Evolutionary conservation across 1,140 invertebrate genomes (phyloP), one percentile per base, ranked within the genome.

Genomic region (Brachionus sp.): DNA sequence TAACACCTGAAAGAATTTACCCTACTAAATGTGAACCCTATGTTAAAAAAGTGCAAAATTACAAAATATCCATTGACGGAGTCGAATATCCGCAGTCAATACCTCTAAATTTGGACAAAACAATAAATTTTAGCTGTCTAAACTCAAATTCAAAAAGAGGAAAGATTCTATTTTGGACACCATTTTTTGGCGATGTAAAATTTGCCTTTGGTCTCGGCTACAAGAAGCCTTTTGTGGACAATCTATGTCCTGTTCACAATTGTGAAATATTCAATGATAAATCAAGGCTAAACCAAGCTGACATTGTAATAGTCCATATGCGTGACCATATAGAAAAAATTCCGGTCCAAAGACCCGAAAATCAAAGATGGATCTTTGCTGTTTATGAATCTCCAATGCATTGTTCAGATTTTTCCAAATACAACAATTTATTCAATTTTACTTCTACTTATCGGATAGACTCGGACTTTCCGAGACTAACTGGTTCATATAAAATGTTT

Each of bases 281-380:
- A 16, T 78, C 77, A 33, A n/a, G 29, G 19, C 3, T 78, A 13
- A 25, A 62, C 53, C 12, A 78, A 53, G 29, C 46, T 23, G 77
- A 78, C 16, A 33, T 78, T 5, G 77, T 78, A 6, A 37, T 78
- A 5, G 46, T 78, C 2, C 77, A 78, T 12, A 78, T 78, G 46
- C 39, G 77, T 12, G 53, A 62, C 25, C 5, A 9, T 2, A 78
- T 78, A 19, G 13, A 25, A 33, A 7, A 62, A 57, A 5, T 78
- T 78, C 77, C 77, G 1, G 29, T 3, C 2, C 12, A 53, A 23
- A 46, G 77, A 29, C 53, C 53, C 19, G 23, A 46, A 16, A 39
- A 42, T 37, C 78, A 82, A 64, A 35, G 57, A 82, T 82, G 78
- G 78, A 25, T 82, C 16, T 82, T 66, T 64, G 19, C 23, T 13